A percentile compares a stretch with the other conserved stretches of the same genome.
phyloP scores from a whole-genome alignment of 2,113 vertebrate genomes.

The Urocitellus parryii region DNA sequence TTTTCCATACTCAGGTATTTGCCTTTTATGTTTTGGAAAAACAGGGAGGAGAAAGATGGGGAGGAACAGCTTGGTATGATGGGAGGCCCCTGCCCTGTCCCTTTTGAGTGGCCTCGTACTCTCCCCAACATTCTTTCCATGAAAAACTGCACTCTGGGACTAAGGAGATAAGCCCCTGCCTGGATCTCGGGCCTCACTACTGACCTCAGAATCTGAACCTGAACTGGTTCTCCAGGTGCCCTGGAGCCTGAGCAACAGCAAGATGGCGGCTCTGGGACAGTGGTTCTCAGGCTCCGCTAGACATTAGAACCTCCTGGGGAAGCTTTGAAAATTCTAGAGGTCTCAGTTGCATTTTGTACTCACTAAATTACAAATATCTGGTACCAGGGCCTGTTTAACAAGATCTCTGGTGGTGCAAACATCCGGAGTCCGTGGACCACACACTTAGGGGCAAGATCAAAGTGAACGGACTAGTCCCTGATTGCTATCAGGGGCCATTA shows the following conservation, averaged over 20 bases:
- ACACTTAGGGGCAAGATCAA: background rate
- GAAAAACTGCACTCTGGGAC: background rate
- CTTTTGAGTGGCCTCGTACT: background rate
- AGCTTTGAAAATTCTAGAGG: background rate
- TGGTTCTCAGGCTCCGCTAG: background rate
- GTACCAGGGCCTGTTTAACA: background rate
- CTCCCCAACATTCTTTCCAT: background rate
- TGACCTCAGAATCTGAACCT: background rate
- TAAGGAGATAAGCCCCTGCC: background rate
- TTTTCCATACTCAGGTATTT: background rate
- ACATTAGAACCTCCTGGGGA: background rate
- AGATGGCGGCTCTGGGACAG: background rate
- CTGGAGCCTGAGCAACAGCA: background rate
- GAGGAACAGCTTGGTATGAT: background rate
- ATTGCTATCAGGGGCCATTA: accelerated
- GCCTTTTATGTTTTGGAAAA: background rate
- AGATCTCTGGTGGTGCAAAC: background rate
- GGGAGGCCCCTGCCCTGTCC: background rate
- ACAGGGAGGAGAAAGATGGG: background rate
- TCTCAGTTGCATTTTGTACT: background rate
- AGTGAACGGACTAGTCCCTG: background rate
- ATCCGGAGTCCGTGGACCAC: background rate
- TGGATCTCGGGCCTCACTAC: background rate
- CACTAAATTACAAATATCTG: background rate
- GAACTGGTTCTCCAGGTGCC: background rate